These are phyloP conservation scores for Margarornis squamiger DNA, from an alignment of 2,797 vertebrate species.

Conservation along the genomic window DNA sequence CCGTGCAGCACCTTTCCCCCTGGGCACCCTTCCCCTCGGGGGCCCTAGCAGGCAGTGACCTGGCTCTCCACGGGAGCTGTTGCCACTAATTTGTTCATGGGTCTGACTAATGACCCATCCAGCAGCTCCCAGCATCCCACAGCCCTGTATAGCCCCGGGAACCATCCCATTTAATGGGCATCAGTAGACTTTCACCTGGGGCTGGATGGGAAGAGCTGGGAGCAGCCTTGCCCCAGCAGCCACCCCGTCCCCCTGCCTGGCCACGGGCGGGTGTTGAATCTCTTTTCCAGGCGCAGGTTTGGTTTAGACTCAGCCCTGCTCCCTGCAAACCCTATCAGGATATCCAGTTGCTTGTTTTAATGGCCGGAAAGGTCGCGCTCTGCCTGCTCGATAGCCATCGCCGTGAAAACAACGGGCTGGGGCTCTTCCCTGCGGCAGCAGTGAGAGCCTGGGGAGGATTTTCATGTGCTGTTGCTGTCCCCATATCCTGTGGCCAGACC, in stretches of 20 bases:
- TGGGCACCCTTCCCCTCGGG: background rate
- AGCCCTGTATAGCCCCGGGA: background rate
- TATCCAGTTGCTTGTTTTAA: conserved; percentile 31
- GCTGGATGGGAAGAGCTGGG: background rate
- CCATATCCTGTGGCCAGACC: conserved; percentile 26
- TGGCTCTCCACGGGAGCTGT: accelerated
- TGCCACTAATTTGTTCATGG: accelerated
- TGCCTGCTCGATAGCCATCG: conserved; percentile 28
- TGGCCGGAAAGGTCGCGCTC: conserved; percentile 44
- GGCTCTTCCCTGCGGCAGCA: background rate
- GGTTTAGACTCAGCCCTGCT: background rate
- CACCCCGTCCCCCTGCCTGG: background rate
- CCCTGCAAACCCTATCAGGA: background rate
- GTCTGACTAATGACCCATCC: background rate
- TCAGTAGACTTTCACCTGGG: background rate
- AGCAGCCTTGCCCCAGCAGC: background rate
- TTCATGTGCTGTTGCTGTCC: conserved; percentile 1
- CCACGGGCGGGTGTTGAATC: background rate
- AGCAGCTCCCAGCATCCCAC: background rate
- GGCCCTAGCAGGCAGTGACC: accelerated
- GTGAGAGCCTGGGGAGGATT: background rate
- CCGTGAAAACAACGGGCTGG: background rate
- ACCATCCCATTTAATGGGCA: accelerated
- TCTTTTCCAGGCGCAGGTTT: background rate
- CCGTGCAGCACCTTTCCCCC: background rate